Evolutionary conservation across 2,888 invertebrate genomes (phyloP).

Genomic region (Campoplex nolae): DNA sequence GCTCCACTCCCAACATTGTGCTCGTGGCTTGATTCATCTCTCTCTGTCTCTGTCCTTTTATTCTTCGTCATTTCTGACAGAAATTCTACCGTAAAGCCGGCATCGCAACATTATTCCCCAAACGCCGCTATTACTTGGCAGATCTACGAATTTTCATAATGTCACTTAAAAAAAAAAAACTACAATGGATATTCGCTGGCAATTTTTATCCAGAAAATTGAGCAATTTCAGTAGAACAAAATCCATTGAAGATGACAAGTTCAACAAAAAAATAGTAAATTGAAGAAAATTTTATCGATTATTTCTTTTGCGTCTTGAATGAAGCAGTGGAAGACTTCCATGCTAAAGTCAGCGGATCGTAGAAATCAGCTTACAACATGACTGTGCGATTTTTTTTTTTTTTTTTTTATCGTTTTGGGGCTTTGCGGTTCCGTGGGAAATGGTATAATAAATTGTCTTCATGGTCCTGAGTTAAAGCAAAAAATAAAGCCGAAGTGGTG

Average conservation of each 20-base stretch:
- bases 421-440: neutral
- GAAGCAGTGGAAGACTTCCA: neutral
- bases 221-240: neutral
- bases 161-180: slow-evolving; percentile 1
- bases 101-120: slow-evolving; percentile 16
- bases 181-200: neutral
- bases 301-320: neutral
- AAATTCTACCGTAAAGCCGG: slow-evolving; percentile 21
- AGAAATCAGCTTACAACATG: neutral
- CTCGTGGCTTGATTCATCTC: slow-evolving; percentile 53
- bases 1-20: slow-evolving; percentile 42
- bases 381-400: too few species aligned
- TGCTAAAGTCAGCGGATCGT: neutral
- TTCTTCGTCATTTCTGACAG: slow-evolving; percentile 17
- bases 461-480: neutral
- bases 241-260: too few species aligned
- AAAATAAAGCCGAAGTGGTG: neutral
- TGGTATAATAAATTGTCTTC: neutral
- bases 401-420: too few species aligned
- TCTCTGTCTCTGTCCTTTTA: neutral
- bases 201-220: neutral
- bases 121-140: slow-evolving; percentile 34
- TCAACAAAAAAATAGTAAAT: neutral
- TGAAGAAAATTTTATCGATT: neutral
- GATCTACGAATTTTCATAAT: neutral